Evolutionary conservation across 2,888 invertebrate genomes (phyloP), one percentile per base, ranked within the genome.

Genomic region (Ophion slaviceki): DNA sequence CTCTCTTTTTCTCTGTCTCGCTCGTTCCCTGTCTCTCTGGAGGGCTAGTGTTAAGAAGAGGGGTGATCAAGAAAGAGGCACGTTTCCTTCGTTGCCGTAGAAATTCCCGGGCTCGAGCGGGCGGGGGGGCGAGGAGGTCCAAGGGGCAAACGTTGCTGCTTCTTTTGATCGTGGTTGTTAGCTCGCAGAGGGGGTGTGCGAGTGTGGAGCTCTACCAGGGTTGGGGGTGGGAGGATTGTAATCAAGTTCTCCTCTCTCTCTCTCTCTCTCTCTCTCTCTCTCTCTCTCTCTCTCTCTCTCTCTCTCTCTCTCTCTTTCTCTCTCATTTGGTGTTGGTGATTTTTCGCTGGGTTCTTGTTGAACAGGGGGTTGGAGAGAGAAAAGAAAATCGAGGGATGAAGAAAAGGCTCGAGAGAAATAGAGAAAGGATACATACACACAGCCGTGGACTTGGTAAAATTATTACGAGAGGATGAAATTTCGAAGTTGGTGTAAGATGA

Each of bases 381-480:
- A 74, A 72, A 64, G 36, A 53, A 68, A 74, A 83, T 70, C 24
- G 40, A 70, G 64, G 59, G 78, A 71, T 20, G 68, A 64, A 82
- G 45, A 80, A 59, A 76, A 76, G 57, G 57, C 45, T 20, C n/a
- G 40, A 59, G 36, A 40, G 80, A 47, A 68, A 76, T 71, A 17
- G 59, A 53, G 62, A 66, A 20, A 17, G 61, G 32, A 32, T 32
- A 32, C 32, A 40, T 47, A 47, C 47, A 14, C 10, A 14, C 14
- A 47, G 14, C 14, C 47, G 0, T 17, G 47, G 47, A 47, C 47
- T 86, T 78, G 89, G 89, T 90, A 87, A 90, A 91, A 90, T 91
- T 91, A 92, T 93, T 92, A 92, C 90, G 89, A 90, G 88, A 90
- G 92, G 91, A 92, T 91, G 91, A 92, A 93, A 93, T 93, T 93